phyloP scores from a whole-genome alignment of 1,140 invertebrate genomes.

The Eupristina koningsbergeri region DNA sequence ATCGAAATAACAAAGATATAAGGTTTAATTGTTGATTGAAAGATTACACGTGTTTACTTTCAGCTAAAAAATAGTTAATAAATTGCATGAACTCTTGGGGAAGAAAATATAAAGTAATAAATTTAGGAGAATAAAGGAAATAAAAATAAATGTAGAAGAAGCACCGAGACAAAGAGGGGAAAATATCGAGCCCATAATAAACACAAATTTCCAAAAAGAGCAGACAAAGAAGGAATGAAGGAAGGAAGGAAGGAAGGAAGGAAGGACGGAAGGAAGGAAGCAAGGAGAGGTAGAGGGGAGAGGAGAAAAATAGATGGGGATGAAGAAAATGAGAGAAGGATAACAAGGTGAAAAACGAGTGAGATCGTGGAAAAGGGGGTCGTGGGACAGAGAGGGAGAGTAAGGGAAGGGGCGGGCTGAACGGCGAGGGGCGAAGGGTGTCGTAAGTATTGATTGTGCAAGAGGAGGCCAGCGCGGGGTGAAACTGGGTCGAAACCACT shows the following conservation, averaged over 20 bases:
- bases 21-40: too few relatives aligned
- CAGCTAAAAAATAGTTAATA: not conserved
- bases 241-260: not conserved
- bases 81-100: not conserved
- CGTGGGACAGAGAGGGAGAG: not conserved
- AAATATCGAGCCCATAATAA: not conserved
- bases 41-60: too few relatives aligned
- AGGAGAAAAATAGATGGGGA: not conserved
- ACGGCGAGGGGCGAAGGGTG: conserved; percentile 37
- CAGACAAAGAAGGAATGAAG: too few relatives aligned
- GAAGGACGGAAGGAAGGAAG: not conserved
- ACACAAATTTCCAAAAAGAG: not conserved
- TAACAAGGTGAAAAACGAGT: conserved; percentile 10
- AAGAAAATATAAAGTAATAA: not conserved
- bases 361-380: too few relatives aligned
- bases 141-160: not conserved
- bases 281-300: not conserved
- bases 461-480: conserved; percentile 63
- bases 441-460: conserved; percentile 67
- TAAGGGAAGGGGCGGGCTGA: conserved; percentile 7
- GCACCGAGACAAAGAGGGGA: not conserved
- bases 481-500: conserved; percentile 71
- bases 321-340: not conserved
- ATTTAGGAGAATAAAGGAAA: not conserved
- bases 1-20: too few relatives aligned